Conservation (phyloP, 1,140 invertebrate species). For the Drosophila bocqueti region DNA sequence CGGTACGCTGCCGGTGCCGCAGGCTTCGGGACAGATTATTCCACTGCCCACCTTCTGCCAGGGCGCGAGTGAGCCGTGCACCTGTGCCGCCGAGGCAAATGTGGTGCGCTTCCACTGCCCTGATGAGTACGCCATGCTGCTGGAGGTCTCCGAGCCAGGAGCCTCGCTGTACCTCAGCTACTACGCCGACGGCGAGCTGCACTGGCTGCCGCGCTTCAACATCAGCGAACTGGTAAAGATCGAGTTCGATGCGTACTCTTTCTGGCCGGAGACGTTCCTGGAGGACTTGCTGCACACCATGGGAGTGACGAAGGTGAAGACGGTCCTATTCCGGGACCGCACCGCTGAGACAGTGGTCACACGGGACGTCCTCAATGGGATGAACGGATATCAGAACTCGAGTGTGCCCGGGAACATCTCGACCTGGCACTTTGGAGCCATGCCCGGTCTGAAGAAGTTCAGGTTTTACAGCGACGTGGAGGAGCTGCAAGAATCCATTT, state of each 20-base stretch:
- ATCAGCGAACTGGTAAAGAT: constrained; percentile 50
- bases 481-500: constrained; percentile 46
- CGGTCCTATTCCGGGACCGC: constrained; percentile 61
- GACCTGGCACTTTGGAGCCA: constrained; percentile 54
- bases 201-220: constrained; percentile 59
- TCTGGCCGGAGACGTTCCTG: constrained; percentile 58
- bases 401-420: constrained; percentile 3
- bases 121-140: constrained; percentile 66
- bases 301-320: constrained; percentile 44
- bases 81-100: constrained; percentile 61
- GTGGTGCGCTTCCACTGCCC: constrained; percentile 60
- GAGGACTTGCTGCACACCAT: constrained; percentile 40
- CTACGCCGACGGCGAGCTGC: constrained; percentile 31
- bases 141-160: constrained; percentile 59
- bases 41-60: constrained; percentile 63
- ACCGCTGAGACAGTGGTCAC: constrained; percentile 40
- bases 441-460: constrained; percentile 52
- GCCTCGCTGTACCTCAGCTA: constrained; percentile 63
- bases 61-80: constrained; percentile 37
- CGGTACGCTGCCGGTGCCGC: constrained; percentile 2
- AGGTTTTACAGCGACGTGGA: constrained; percentile 51
- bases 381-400: background rate
- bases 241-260: constrained; percentile 69
- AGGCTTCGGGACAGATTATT: constrained; percentile 49
- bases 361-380: background rate